Percentiles rank a stretch among this genome's conserved stretches.
phyloP scores from a whole-genome alignment of 1,140 invertebrate genomes.

The Nebria ingens region DNA sequence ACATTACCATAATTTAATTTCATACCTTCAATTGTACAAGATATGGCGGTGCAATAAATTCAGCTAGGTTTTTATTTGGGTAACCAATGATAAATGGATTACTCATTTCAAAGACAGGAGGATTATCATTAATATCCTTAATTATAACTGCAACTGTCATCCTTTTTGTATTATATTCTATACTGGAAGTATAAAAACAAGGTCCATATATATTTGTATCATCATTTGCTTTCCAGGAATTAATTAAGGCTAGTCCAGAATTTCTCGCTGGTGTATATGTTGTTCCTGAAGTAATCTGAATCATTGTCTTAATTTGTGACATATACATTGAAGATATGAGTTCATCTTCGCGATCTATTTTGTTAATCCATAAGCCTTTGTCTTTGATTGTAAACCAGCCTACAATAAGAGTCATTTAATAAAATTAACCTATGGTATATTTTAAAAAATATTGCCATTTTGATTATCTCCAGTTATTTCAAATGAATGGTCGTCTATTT shows the following conservation, averaged over 20 bases:
- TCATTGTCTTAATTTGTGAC: neutral
- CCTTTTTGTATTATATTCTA: conserved; percentile 30
- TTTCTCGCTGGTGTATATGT: neutral
- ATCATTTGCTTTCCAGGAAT: neutral
- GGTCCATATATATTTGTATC: no score
- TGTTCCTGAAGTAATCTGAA: neutral
- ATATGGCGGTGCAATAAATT: conserved; percentile 32
- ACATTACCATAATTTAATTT: neutral
- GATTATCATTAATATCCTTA: conserved; percentile 41
- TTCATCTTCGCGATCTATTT: neutral
- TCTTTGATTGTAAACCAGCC: neutral
- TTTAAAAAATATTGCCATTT: neutral
- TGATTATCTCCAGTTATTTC: neutral
- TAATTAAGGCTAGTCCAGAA: neutral
- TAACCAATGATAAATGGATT: conserved; percentile 37
- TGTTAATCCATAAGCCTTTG: neutral
- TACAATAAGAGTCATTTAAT: neutral
- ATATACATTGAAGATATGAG: neutral
- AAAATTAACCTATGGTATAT: neutral
- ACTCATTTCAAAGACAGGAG: conserved; percentile 34
- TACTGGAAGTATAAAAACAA: conserved; percentile 16
- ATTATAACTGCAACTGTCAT: conserved; percentile 34
- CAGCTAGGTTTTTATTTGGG: conserved; percentile 32
- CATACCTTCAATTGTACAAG: conserved; percentile 35
- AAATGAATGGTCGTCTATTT: neutral